Base-by-base conservation (phyloP, 2,888 invertebrate genomes). In the Slavum lentiscoides region DNA sequence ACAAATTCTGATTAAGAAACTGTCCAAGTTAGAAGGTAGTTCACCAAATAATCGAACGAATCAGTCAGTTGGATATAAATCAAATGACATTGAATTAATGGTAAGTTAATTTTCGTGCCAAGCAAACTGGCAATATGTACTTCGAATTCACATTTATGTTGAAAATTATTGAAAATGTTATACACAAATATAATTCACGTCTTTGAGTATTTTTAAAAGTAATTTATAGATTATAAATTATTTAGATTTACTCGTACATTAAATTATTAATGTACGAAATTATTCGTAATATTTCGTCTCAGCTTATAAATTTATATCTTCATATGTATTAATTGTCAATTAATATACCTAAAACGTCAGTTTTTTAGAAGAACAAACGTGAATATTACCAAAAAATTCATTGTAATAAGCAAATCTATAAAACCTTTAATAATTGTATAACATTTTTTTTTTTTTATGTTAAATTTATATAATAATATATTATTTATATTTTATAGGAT, bases 401-500 rank as follows among this genome's bases (percentile, higher is more conserved):
- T 30, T 30, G 30, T 30, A 30, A 30, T 30, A 30, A 1, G 4
- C 2, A 30, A 30, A 30, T 30, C 30, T 30, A 30, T 30, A 30
- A 30, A 30, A 30, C 30, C 30, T 30, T 30, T 30, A 30, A 30
- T 30, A 30, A 30, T 30, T 30, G 30, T 30, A 30, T 30, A 30
- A 30, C 30, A n/a, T n/a, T n/a, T 30, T 30, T 30, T 30, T 30
- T 30, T 30, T 30, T 30, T 2, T 30, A 30, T 30, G 7, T 9
- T 43, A 43, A 43, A 43, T 43, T 43, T 43, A 19, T 73, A 13
- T 23, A 19, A 61, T 39, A 61, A 73, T 43, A 19, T 37, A 74
- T 61, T 77, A 21, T 61, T 17, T 62, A 49, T 74, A 58, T 37
- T 23, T 3, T 64, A 80, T 64, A 80, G 80, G 80, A 80, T n/a